Percentiles rank a stretch among this genome's conserved stretches.
Conservation (phyloP, 2,797 vertebrate genomes). For the Helarctos malayanus region DNA sequence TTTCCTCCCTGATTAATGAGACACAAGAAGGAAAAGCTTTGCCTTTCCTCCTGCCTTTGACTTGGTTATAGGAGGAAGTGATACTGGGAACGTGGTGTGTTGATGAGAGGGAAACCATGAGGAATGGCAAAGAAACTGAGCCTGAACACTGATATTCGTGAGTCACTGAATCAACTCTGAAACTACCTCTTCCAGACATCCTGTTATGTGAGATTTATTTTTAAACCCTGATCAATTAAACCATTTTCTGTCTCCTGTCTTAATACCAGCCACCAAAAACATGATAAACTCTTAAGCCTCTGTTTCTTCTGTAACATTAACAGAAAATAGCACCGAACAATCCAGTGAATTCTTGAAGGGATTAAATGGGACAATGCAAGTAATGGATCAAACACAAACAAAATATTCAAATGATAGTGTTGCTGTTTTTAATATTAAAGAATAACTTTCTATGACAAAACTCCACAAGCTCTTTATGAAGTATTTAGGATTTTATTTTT, state of each 20-base stretch:
- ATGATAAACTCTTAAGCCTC: conserved; percentile 54
- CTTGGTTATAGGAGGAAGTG: not conserved
- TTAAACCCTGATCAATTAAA: conserved; percentile 63
- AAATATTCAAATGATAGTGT: not conserved
- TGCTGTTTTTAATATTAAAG: conserved; percentile 1
- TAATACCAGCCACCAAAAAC: conserved; percentile 55
- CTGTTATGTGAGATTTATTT: conserved; percentile 31
- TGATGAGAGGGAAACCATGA: not conserved
- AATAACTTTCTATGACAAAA: conserved; percentile 55
- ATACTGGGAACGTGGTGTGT: not conserved
- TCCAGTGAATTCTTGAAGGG: not conserved
- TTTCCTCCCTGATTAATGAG: not conserved
- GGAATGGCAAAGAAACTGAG: not conserved
- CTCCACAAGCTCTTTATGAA: not conserved
- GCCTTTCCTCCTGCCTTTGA: not conserved
- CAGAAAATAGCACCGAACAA: not conserved
- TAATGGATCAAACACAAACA: conserved; percentile 30
- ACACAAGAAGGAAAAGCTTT: conserved; percentile 21
- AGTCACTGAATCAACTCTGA: not conserved
- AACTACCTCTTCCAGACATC: conserved; percentile 46
- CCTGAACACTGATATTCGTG: not conserved
- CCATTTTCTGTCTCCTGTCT: conserved; percentile 61
- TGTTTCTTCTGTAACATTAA: conserved; percentile 61
- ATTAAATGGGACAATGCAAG: conserved; percentile 57
- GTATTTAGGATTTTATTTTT: conserved; percentile 37